Base-by-base conservation (phyloP, 2,797 vertebrate species). In the Pelobates cultripes region DNA sequence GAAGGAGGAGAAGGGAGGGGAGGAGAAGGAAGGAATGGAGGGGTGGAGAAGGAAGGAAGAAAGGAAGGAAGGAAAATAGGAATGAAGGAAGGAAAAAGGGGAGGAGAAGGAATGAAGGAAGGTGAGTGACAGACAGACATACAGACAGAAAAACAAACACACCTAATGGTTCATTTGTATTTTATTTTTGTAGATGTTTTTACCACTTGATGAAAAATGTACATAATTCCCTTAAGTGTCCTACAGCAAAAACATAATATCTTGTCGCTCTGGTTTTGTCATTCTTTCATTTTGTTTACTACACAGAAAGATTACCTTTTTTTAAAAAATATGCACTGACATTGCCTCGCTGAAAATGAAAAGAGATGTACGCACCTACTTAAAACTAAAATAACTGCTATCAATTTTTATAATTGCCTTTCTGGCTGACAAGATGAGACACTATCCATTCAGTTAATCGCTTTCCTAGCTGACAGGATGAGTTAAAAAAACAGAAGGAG, bases 331-430 rank as follows among this genome's bases (percentile, higher is more conserved):
- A 81, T 0, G 3, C 77, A 72, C 64, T 78, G 75, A 85, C 75
- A 78, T 81, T 55, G 80, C 79, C 51, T 53, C 15, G 75, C 57
- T 43, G 73, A 64, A 83, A 77, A 81, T 83, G 77, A 81, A 83
- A 75, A 85, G 75, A 82, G 83, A 79, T 81, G 60, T 70, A 86
- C 44, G 84, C 74, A 83, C 28, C 70, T 82, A 84, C 87, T 89
- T 87, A 74, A 76, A 86, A 85, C 77, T 86, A 51, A 86, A 87
- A 84, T 88, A 88, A 90, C 88, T 87, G 88, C 84, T 89, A 89
- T 91, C 90, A 90, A 0, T 89, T 88, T 85, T 85, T 86, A 86
- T 89, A 90, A 90, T 89, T 86, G 75, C 86, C 88, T 91, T 89
- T 85, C 87, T 86, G 88, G 88, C 87, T 90, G 89, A 90, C 90